Percentiles rank a stretch among this genome's conserved stretches.
These are phyloP conservation scores for Catostomus latipinnis DNA, from an alignment of 2,797 vertebrate genomes.

Conservation along the genomic window DNA sequence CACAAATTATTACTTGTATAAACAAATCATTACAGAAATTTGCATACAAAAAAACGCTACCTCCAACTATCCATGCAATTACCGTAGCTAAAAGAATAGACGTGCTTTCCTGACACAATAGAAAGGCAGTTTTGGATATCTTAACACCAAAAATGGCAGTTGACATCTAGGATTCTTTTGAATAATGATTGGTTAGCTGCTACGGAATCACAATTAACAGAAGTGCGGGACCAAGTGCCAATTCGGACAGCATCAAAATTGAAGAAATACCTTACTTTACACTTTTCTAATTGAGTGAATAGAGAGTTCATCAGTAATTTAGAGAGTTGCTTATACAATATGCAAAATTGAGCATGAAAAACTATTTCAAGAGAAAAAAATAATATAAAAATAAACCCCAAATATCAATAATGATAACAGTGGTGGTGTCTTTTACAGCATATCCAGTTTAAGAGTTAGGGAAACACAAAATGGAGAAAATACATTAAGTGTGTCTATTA, in stretches of 20 bases:
- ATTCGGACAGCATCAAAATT: not conserved
- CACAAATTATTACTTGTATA: slow-evolving; percentile 38
- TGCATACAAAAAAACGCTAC: not conserved
- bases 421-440: slow-evolving; percentile 64
- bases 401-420: slow-evolving; percentile 60
- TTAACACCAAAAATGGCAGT: not conserved
- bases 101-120: slow-evolving; percentile 10
- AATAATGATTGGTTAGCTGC: slow-evolving; percentile 6
- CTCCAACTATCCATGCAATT: not conserved
- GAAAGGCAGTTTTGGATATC: not conserved
- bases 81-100: slow-evolving; percentile 5
- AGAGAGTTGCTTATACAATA: slow-evolving; percentile 43
- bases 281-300: no score
- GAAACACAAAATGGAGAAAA: slow-evolving; percentile 60
- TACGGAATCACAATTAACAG: not conserved
- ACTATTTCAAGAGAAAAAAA: slow-evolving; percentile 33
- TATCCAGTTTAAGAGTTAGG: slow-evolving; percentile 68
- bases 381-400: slow-evolving; percentile 53
- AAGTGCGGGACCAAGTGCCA: not conserved
- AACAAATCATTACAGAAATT: slow-evolving; percentile 28
- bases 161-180: not conserved
- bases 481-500: slow-evolving; percentile 62
- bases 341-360: slow-evolving; percentile 60
- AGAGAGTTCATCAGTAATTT: no score
- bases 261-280: not conserved